Evolutionary conservation across 92 coral and sea anemone genomes (phyloP).

Genomic region (Diadumene lineata): DNA sequence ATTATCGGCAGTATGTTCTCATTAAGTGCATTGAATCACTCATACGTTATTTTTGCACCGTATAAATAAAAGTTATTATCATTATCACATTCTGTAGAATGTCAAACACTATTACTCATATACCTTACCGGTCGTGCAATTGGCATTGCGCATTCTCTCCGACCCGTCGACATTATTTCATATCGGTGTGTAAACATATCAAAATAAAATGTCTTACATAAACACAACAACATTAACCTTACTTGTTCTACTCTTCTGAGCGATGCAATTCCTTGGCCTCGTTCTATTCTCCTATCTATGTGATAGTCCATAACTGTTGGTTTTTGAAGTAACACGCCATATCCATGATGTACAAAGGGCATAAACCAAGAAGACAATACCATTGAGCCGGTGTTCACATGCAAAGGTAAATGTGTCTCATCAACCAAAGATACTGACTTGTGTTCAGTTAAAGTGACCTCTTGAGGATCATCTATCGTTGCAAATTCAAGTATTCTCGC

Average conservation of each 20-base stretch:
- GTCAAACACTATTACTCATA: no score
- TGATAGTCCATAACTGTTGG: slow-evolving; percentile 4
- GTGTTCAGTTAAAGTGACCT: no score
- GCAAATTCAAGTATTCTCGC: neutral
- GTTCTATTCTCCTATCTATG: slow-evolving; percentile 6
- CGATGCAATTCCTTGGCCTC: slow-evolving; percentile 36
- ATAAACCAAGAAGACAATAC: slow-evolving; percentile 25
- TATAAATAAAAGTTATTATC: no score
- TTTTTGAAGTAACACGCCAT: slow-evolving; percentile 16
- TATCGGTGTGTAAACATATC: neutral
- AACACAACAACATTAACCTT: neutral
- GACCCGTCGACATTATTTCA: neutral
- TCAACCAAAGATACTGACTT: neutral
- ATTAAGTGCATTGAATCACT: no score
- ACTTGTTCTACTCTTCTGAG: slow-evolving; percentile 53
- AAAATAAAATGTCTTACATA: neutral
- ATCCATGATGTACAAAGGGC: slow-evolving; percentile 13
- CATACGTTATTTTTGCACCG: no score
- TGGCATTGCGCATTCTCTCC: no score
- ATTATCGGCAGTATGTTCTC: no score
- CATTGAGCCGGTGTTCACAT: neutral
- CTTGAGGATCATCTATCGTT: neutral
- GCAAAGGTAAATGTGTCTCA: slow-evolving; percentile 2
- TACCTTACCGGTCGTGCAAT: no score
- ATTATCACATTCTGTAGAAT: no score